phyloP scores from a whole-genome alignment of 2,888 invertebrate species.

The Cremastinae sp. region DNA sequence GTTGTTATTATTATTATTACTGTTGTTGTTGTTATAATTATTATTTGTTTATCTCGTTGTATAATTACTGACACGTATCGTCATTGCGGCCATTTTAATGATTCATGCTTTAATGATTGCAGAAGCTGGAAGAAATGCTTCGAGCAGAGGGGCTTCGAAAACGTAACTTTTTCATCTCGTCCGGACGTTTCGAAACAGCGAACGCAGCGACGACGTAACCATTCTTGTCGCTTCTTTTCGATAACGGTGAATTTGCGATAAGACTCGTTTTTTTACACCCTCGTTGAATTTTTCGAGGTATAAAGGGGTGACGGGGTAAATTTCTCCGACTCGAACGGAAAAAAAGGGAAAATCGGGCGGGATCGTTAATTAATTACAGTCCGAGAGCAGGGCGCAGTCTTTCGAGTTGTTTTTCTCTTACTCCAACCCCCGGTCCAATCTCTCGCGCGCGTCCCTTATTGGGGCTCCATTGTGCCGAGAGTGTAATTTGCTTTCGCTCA shows the following conservation, averaged over 20 bases:
- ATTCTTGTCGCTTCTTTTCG: no score
- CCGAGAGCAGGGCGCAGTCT: slow-evolving; percentile 5
- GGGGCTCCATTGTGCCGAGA: no score
- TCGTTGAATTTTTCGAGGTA: not conserved
- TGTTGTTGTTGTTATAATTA: slow-evolving; percentile 8
- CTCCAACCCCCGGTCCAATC: not conserved
- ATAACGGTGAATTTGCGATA: not conserved
- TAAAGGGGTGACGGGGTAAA: not conserved
- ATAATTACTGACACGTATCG: slow-evolving; percentile 16
- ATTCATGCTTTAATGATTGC: slow-evolving; percentile 6
- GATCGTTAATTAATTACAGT: slow-evolving; percentile 32
- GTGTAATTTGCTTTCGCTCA: no score
- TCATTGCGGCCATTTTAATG: not conserved
- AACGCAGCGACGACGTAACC: no score
- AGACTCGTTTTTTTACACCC: not conserved
- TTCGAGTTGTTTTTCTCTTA: slow-evolving; percentile 11
- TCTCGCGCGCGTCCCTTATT: not conserved
- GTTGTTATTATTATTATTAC: slow-evolving; percentile 32
- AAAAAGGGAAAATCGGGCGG: not conserved
- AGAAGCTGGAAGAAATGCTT: not conserved
- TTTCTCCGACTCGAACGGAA: not conserved
- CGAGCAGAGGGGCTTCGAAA: no score
- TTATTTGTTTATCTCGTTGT: slow-evolving; percentile 8
- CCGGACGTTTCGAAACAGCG: no score
- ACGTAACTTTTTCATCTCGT: not conserved